phyloP scores from a whole-genome alignment of 1,140 invertebrate genomes.

The Anoplophora glabripennis region DNA sequence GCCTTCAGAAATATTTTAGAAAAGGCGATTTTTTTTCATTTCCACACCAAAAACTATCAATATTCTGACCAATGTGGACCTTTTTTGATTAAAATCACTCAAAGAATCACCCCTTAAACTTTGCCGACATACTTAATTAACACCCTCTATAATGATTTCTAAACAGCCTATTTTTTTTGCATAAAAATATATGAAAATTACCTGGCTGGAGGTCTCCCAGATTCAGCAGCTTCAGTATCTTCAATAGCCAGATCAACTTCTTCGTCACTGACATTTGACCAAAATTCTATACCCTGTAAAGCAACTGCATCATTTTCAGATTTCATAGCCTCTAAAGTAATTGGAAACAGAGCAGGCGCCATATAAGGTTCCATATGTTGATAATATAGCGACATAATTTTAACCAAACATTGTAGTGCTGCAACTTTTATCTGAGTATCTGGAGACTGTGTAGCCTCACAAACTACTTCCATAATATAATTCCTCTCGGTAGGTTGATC shows the following conservation, averaged over 20 bases:
- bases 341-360: constrained; percentile 96
- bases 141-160: too few relatives aligned
- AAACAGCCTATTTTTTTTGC: constrained; percentile 50
- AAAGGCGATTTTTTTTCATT: neutral
- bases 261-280: constrained; percentile 99
- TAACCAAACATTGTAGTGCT: constrained; percentile 96
- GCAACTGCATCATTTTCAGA: constrained; percentile 93
- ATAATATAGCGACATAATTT: constrained; percentile 98
- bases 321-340: constrained; percentile 98
- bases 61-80: neutral
- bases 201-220: constrained; percentile 81
- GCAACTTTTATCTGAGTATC: constrained; percentile 91
- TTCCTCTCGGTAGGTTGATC: constrained; percentile 96
- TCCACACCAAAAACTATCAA: neutral
- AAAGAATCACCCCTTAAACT: neutral
- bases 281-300: constrained; percentile 99
- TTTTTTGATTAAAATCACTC: neutral
- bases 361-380: constrained; percentile 99
- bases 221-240: constrained; percentile 88
- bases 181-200: constrained; percentile 15
- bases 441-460: constrained; percentile 80
- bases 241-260: constrained; percentile 97
- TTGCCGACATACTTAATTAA: too few relatives aligned
- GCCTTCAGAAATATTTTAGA: too few relatives aligned
- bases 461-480: constrained; percentile 99